Conservation (phyloP, 2,888 invertebrate genomes). For the Macaria notata region DNA sequence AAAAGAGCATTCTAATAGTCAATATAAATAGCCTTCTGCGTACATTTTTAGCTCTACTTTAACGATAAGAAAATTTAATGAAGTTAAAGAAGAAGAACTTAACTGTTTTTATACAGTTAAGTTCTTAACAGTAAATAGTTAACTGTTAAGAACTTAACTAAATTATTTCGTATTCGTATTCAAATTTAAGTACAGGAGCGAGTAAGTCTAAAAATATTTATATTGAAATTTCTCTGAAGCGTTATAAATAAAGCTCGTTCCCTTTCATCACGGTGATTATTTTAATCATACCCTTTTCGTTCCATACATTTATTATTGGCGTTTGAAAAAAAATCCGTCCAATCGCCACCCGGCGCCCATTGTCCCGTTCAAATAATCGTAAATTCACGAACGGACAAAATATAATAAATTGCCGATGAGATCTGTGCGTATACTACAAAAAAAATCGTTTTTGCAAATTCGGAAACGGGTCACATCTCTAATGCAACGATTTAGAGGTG, state of each 20-base stretch:
- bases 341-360: slow-evolving; percentile 67
- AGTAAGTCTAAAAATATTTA: slow-evolving; percentile 11
- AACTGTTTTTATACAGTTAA: too few species aligned
- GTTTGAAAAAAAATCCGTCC: slow-evolving; percentile 72
- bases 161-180: too few species aligned
- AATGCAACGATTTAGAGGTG: slow-evolving; percentile 37
- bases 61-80: too few species aligned
- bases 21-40: too few species aligned
- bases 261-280: slow-evolving; percentile 36
- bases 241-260: slow-evolving; percentile 26
- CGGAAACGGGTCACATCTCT: slow-evolving; percentile 19
- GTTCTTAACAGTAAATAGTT: too few species aligned
- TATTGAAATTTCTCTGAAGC: slow-evolving; percentile 15
- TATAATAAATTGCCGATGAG: slow-evolving; percentile 82
- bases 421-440: slow-evolving; percentile 72
- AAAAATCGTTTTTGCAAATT: slow-evolving; percentile 37
- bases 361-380: slow-evolving; percentile 78
- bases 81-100: too few species aligned
- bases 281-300: slow-evolving; percentile 43
- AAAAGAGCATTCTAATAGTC: too few species aligned
- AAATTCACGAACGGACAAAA: slow-evolving; percentile 79
- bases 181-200: neutral
- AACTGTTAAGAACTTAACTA: too few species aligned
- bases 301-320: slow-evolving; percentile 66
- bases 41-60: too few species aligned